Base-by-base conservation (phyloP, 2,797 vertebrate genomes). In the Luscinia megarhynchos region DNA sequence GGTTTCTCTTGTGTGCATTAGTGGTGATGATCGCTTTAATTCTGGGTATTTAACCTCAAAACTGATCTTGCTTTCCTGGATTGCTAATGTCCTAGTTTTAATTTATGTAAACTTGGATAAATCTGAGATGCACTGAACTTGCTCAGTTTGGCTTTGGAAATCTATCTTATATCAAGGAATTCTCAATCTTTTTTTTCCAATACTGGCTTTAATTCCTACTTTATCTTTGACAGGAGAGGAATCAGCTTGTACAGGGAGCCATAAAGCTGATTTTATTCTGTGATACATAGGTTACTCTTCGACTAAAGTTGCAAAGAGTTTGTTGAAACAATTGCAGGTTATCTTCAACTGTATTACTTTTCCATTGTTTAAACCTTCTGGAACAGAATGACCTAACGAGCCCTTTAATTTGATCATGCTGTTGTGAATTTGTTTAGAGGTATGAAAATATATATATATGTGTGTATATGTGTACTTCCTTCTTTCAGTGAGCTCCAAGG, bases 361-460 rank as follows among this genome's bases (percentile, higher is more conserved):
- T 19, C 11, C 24, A 8, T 46, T n/a, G 7, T 30, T 89, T 75
- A 61, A 55, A 11, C 30, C 27, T 54, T 67, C 19, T 50, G 54
- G 82, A 87, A 64, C 10, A 58, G 29, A 61, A 61, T 30, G 66
- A 81, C n/a, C 27, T 55, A 40, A 58, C 18, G 19, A 34, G 5
- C 20, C n/a, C 27, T 72, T 55, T 9, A 10, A 15, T 55, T 38
- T n/a, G 20, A n/a, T 64, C 15, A 34, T 30, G 38, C 26, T 34
- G 15, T 55, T 6, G 2, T 57, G 41, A 27, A 30, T 85, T 59
- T 81, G 11, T 62, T 19, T 32, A 61, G 30, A 32, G 24, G 55
- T 10, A 16, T 17, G 14, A 8, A 19, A 34, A 50, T 9, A 36
- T 15, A 6, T 15, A 6, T 10, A 1, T 36, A 1, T 21, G 3